Conservation (phyloP, 2,888 invertebrate species). For the Drosophila helvetica region DNA sequence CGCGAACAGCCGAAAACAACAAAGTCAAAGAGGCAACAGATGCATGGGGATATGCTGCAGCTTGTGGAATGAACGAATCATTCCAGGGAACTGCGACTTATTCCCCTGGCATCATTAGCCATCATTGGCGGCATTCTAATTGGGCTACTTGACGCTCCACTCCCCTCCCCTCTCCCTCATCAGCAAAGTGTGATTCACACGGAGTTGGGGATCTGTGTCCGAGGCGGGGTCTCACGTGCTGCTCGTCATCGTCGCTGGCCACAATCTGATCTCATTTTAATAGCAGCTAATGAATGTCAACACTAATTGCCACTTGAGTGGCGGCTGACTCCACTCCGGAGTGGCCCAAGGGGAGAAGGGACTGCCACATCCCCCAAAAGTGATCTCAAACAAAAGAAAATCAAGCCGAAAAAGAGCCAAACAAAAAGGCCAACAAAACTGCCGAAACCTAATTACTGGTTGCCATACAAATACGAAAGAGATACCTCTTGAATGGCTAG, state of each 20-base stretch:
- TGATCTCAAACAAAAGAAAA: conserved; percentile 42
- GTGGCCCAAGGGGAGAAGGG: conserved; percentile 15
- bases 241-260: conserved; percentile 54
- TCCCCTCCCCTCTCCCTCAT: background rate
- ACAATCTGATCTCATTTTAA: conserved; percentile 74
- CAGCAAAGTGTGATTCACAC: conserved; percentile 30
- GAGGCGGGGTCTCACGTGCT: conserved; percentile 56
- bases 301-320: conserved; percentile 70
- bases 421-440: conserved; percentile 38
- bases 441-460: conserved; percentile 52
- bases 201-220: conserved; percentile 8
- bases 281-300: conserved; percentile 76
- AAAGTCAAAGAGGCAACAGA: conserved; percentile 10
- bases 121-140: conserved; percentile 34
- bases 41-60: conserved; percentile 8
- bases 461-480: conserved; percentile 23
- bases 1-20: conserved; percentile 53
- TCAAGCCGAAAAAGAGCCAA: conserved; percentile 26
- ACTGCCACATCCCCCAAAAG: conserved; percentile 17
- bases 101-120: conserved; percentile 22
- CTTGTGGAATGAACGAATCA: background rate
- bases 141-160: conserved; percentile 10
- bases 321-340: conserved; percentile 2
- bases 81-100: conserved; percentile 40
- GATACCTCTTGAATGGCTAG: conserved; percentile 1